Percentiles rank a stretch among this genome's conserved stretches.
Evolutionary conservation across 2,888 invertebrate species (phyloP).

Genomic region (Steinernema hermaphroditum): DNA sequence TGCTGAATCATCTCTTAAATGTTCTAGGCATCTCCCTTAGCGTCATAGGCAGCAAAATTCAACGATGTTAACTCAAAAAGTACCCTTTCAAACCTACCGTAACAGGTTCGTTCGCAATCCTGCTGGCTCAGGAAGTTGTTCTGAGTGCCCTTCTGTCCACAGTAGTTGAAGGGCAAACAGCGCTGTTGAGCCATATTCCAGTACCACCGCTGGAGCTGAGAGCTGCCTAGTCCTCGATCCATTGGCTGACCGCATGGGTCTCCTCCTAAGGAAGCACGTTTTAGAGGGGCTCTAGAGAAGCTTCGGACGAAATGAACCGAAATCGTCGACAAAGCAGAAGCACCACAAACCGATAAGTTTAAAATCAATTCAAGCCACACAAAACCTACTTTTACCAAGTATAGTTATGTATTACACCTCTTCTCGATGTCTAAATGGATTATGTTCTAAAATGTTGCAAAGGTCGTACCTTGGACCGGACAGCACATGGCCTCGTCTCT

Average conservation of each 20-base stretch:
- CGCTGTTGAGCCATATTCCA: slow-evolving; percentile 38
- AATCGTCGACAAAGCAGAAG: slow-evolving; percentile 33
- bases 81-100: slow-evolving; percentile 47
- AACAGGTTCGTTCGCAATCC: slow-evolving; percentile 63
- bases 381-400: neutral
- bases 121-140: slow-evolving; percentile 50
- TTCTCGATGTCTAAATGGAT: neutral
- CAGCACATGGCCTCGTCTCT: slow-evolving; percentile 3
- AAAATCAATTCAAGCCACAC: slow-evolving; percentile 20
- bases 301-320: neutral
- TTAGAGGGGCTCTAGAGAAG: neutral
- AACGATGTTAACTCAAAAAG: no score
- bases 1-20: no score
- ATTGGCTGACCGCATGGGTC: slow-evolving; percentile 64
- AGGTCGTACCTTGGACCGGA: neutral
- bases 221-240: slow-evolving; percentile 57
- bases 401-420: neutral
- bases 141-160: slow-evolving; percentile 38
- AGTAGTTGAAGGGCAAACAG: slow-evolving; percentile 54
- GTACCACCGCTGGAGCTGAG: slow-evolving; percentile 54
- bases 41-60: no score
- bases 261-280: slow-evolving; percentile 48
- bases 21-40: no score
- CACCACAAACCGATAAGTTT: slow-evolving; percentile 10
- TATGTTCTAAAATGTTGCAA: neutral